Percentiles rank a stretch among this genome's conserved stretches.
Conservation (phyloP, 2,113 vertebrate genomes). For the Mesocricetus auratus region DNA sequence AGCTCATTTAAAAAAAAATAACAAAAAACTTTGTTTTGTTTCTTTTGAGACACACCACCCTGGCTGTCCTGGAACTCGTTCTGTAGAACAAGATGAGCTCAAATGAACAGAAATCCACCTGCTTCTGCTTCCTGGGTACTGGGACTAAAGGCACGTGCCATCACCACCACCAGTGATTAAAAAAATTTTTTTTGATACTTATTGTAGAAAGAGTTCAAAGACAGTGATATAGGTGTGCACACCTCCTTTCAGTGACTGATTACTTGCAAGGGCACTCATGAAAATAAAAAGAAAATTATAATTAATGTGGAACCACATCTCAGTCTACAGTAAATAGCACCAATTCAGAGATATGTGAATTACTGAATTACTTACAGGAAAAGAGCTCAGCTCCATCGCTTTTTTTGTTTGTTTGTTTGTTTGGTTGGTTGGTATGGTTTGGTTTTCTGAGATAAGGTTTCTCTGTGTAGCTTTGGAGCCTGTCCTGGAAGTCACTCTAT, state of each 20-base stretch:
- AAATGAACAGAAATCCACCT: neutral
- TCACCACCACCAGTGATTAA: neutral
- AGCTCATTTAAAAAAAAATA: neutral
- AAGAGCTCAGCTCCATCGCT: neutral
- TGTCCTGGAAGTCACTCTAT: no score
- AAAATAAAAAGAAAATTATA: slow-evolving; percentile 20
- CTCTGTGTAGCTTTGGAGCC: no score
- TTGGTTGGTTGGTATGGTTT: no score
- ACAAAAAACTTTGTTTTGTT: no score
- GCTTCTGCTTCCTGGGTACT: neutral
- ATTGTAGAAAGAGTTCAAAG: slow-evolving; percentile 3
- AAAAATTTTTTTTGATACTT: neutral
- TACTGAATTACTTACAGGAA: neutral
- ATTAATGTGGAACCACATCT: slow-evolving; percentile 32
- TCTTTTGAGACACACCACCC: neutral
- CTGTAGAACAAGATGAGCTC: neutral
- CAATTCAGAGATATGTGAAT: neutral
- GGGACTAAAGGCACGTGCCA: neutral
- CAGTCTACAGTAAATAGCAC: slow-evolving; percentile 15
- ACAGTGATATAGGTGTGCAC: slow-evolving; percentile 12
- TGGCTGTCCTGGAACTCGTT: neutral
- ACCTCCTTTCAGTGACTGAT: slow-evolving; percentile 25
- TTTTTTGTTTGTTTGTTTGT: no score
- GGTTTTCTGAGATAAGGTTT: no score
- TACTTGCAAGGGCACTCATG: neutral